Evolutionary conservation across 2,797 vertebrate species (phyloP), one percentile per base, ranked within the genome.

Genomic region (Adrianichthys oophorus): DNA sequence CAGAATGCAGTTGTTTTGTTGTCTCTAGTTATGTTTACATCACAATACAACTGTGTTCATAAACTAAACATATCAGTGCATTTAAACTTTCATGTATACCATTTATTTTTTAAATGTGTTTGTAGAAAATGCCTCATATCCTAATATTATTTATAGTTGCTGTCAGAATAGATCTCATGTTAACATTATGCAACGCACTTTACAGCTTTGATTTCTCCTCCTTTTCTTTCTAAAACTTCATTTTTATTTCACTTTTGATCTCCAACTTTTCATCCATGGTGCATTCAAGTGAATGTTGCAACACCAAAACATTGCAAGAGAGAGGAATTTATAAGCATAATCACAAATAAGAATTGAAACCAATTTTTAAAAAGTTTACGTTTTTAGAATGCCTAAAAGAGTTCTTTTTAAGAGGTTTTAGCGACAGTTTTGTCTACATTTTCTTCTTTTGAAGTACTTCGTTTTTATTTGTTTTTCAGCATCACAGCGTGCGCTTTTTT

Each of bases 21-120:
- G 56, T 73, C 62, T 77, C 74, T 85, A 83, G 81, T 77, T 87
- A 54, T 68, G 89, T 91, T 91, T 89, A 91, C 87, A 87, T 62
- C 67, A 67, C 74, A 76, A 80, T 76, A 55, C 79, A 78, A 85
- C 80, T 78, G 68, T 18, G 52, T 47, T 69, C 59, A 68, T 48
- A 67, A 82, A 70, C 50, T 60, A 48, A 75, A 74, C 56, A 70
- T 79, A 73, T 79, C 59, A 56, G 69, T 82, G 62, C 70, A 68
- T 80, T 71, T 68, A 65, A 74, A 54, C 65, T 71, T 68, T 48
- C 60, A 59, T 55, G 61, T 58, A 16, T 58, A 47, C 65, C 64
- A 19, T 44, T 72, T 76, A 3, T 37, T 80, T 69, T 72, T 67
- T 71, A 55, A 68, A 74, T 64, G 54, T 83, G 62, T 72, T 18